A percentile compares a stretch with the other conserved stretches of the same genome.
Evolutionary conservation across 1,140 invertebrate species (phyloP).

Genomic region (Nilaparvata lugens): DNA sequence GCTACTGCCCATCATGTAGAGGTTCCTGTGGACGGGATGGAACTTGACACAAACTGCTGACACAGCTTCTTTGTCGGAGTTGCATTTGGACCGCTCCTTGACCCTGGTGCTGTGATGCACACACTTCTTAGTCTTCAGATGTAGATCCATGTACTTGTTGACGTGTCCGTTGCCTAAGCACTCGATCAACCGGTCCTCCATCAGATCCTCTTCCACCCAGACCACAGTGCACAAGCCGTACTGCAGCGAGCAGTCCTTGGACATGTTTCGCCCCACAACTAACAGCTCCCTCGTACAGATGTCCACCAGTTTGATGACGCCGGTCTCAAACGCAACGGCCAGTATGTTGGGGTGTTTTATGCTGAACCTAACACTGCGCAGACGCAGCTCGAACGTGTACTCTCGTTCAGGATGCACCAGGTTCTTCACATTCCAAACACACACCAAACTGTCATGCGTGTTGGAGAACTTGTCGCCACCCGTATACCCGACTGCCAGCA

Average conservation of each 20-base stretch:
- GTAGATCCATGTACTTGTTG: constrained; percentile 1
- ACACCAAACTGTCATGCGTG: constrained; percentile 35
- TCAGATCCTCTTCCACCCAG: not conserved
- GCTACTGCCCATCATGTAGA: constrained; percentile 12
- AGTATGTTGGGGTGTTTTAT: constrained; percentile 36
- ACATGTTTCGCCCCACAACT: not conserved
- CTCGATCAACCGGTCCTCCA: not conserved
- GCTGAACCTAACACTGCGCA: constrained; percentile 43
- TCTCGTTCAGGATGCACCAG: constrained; percentile 43
- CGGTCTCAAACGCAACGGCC: constrained; percentile 30
- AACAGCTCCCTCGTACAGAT: not conserved
- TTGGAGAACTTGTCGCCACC: constrained; percentile 16
- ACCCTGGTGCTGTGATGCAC: not conserved
- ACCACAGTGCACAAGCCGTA: constrained; percentile 14
- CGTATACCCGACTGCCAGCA: constrained; percentile 26
- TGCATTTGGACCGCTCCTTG: constrained; percentile 5
- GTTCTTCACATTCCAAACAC: constrained; percentile 46
- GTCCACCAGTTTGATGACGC: constrained; percentile 8
- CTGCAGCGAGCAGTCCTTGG: not conserved
- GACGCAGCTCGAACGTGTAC: constrained; percentile 39
- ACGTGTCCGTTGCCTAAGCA: constrained; percentile 13
- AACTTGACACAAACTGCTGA: constrained; percentile 3
- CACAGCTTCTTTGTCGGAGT: not conserved
- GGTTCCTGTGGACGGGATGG: constrained; percentile 8
- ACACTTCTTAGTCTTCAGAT: constrained; percentile 8